A percentile compares a stretch with the other conserved stretches of the same genome.
phyloP scores from a whole-genome alignment of 2,888 invertebrate genomes.

The Helleia helle region DNA sequence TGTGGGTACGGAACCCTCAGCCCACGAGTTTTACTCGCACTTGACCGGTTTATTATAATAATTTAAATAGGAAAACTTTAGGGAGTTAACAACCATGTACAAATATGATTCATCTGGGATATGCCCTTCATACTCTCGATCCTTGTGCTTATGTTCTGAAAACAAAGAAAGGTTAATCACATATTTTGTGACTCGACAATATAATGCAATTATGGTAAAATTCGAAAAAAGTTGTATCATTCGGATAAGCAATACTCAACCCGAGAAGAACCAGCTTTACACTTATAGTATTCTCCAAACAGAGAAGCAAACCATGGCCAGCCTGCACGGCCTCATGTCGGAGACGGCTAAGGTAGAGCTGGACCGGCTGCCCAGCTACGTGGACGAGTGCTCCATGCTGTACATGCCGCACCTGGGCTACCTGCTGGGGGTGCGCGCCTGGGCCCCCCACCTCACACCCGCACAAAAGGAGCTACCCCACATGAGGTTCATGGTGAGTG shows the following conservation, averaged over 20 bases:
- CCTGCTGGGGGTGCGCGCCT: slow-evolving; percentile 81
- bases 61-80: too few relatives aligned
- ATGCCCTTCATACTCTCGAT: too few relatives aligned
- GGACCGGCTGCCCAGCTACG: slow-evolving; percentile 76
- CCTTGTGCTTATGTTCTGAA: too few relatives aligned
- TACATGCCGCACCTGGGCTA: slow-evolving; percentile 87
- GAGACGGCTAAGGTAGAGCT: slow-evolving; percentile 82
- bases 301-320: slow-evolving; percentile 81
- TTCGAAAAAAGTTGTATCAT: too few relatives aligned
- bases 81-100: too few relatives aligned
- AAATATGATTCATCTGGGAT: too few relatives aligned
- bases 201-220: too few relatives aligned
- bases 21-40: too few relatives aligned
- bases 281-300: slow-evolving; percentile 8
- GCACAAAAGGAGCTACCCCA: slow-evolving; percentile 76
- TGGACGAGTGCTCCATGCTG: slow-evolving; percentile 78
- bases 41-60: too few relatives aligned
- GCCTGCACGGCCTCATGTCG: slow-evolving; percentile 81
- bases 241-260: not conserved
- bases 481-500: slow-evolving; percentile 81
- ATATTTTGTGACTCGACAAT: too few relatives aligned
- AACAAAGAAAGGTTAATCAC: too few relatives aligned
- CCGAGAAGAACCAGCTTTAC: slow-evolving; percentile 9
- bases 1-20: too few relatives aligned
- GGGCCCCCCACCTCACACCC: slow-evolving; percentile 70